Evolutionary conservation across 2,888 invertebrate genomes (phyloP).

Genomic region (Keiferia lycopersicella): DNA sequence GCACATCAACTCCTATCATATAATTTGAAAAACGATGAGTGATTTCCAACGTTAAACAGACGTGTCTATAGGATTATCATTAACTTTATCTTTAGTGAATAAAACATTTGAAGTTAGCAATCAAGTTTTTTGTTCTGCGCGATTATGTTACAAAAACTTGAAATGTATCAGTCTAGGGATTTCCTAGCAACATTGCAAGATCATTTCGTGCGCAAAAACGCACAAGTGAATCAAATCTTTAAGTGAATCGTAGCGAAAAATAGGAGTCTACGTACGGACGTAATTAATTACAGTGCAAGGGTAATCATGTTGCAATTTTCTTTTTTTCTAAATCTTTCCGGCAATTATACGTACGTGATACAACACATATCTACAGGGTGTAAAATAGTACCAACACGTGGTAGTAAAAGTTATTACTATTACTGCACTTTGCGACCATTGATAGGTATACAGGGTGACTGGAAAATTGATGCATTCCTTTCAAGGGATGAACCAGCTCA

Average conservation of each 20-base stretch:
- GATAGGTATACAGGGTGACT: no score
- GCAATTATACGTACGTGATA: conserved; percentile 31
- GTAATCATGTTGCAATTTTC: conserved; percentile 27
- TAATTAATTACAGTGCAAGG: conserved; percentile 24
- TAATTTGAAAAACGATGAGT: conserved; percentile 23
- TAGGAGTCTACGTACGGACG: background rate
- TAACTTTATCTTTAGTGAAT: conserved; percentile 5
- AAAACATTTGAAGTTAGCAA: background rate
- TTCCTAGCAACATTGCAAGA: background rate
- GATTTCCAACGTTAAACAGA: conserved; percentile 10
- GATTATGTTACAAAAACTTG: background rate
- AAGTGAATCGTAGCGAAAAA: background rate
- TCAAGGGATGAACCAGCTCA: no score
- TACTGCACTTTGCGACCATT: no score
- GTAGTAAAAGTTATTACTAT: no score
- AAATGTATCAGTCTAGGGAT: background rate
- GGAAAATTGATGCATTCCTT: no score
- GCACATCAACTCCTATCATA: conserved; percentile 17
- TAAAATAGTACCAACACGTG: no score
- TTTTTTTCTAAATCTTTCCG: conserved; percentile 31
- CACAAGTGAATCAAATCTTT: background rate
- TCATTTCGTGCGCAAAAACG: background rate
- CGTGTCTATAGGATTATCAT: background rate
- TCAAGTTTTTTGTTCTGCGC: background rate
- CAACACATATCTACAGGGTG: no score